phyloP scores from a whole-genome alignment of 2,888 invertebrate genomes.

The Bembecia ichneumoniformis region DNA sequence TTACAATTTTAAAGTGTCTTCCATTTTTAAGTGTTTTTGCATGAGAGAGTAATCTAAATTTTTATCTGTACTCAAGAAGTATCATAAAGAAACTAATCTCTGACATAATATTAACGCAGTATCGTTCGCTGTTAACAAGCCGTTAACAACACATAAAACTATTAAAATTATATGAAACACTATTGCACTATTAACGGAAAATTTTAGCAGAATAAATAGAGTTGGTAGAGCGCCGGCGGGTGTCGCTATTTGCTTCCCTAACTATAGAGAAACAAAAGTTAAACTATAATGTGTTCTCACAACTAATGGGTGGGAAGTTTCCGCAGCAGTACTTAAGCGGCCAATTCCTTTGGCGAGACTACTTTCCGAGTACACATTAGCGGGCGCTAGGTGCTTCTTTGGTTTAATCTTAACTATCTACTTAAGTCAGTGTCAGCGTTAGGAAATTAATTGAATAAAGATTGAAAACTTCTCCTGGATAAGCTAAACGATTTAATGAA shows the following conservation, averaged over 20 bases:
- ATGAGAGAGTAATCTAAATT: no score
- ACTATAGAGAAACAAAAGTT: conserved; percentile 1
- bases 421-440: conserved; percentile 57
- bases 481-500: no score
- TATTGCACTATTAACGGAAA: background rate
- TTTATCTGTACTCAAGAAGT: no score
- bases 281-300: conserved; percentile 51
- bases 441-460: conserved; percentile 10
- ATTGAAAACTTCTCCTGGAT: no score
- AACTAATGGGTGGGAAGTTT: conserved; percentile 66
- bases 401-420: conserved; percentile 65
- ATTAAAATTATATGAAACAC: background rate
- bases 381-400: conserved; percentile 44
- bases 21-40: no score
- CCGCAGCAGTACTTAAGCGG: conserved; percentile 55
- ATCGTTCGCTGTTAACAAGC: no score
- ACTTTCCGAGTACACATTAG: conserved; percentile 67
- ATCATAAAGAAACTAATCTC: no score
- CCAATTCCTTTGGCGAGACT: conserved; percentile 58
- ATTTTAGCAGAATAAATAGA: background rate
- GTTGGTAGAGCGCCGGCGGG: background rate
- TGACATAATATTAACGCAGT: no score
- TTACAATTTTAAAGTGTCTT: no score
- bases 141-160: no score
- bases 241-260: background rate